Conservation (phyloP, 1,140 invertebrate genomes). For the Hycleus phaleratus region DNA sequence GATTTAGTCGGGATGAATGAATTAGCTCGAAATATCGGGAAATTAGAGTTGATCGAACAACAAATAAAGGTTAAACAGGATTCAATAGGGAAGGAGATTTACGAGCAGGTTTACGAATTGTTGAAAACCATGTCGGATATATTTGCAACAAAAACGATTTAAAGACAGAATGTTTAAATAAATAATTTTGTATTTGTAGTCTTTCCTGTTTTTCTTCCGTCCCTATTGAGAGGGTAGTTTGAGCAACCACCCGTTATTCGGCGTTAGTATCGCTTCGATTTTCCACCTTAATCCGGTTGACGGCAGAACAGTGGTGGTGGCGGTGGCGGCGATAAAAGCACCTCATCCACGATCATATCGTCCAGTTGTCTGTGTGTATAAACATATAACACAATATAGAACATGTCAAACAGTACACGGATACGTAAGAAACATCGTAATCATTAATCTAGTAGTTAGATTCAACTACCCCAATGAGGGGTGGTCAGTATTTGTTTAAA, state of each 20-base stretch:
- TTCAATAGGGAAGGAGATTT: background rate
- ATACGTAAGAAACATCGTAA: background rate
- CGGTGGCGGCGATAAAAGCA: background rate
- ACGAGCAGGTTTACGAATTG: background rate
- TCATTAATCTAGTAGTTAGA: background rate
- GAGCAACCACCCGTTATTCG: slow-evolving; percentile 7
- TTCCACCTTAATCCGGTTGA: background rate
- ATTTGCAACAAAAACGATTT: background rate
- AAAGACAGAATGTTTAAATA: background rate
- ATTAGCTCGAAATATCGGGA: background rate
- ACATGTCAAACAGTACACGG: background rate
- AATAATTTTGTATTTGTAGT: background rate
- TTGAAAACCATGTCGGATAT: background rate
- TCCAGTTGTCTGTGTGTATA: slow-evolving; percentile 2
- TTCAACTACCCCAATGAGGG: background rate
- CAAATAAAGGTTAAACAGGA: background rate
- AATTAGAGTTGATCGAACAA: background rate
- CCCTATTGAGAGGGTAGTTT: slow-evolving; percentile 5
- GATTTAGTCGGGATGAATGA: background rate
- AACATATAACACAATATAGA: slow-evolving; percentile 2
- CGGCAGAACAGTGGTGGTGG: background rate
- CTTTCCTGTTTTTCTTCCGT: background rate
- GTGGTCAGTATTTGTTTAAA: no score
- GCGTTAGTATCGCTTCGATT: slow-evolving; percentile 11
- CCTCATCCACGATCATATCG: background rate